Base-by-base conservation (phyloP, 2,797 vertebrate genomes). In the Esox masquinongy region DNA sequence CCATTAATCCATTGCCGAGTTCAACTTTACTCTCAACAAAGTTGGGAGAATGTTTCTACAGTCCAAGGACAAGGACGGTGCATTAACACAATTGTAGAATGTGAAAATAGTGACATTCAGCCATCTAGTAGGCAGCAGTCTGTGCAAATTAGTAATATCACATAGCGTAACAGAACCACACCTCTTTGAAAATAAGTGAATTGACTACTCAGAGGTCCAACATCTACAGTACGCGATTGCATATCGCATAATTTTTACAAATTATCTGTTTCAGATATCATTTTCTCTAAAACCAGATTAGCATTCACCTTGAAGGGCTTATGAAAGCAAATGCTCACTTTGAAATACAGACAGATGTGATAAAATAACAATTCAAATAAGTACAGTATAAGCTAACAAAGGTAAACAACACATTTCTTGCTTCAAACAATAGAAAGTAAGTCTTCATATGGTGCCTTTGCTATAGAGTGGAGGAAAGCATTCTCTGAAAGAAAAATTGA, bases 401-500 rank as follows among this genome's bases (percentile, higher is more conserved):
- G 66, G 12, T 39, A n/a, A 39, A 39, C 66, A 68, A 16, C 8
- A 68, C 17, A 68, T 36, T 17, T 39, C 17, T 34, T 43, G 19
- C 34, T 68, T 9, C 34, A 39, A 43, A 68, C 36, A 68, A 12
- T 19, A 76, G 50, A 70, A 70, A 67, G 79, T 50, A 7, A 29
- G 19, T 14, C 61, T 81, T 53, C 15, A 17, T 74, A 73, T 19
- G 7, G 15, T 67, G 29, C 49, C 50, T 31, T 26, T 29, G 49
- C 69, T 70, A 7, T 16, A 1, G n/a, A 59, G 22, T 7, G 43
- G 9, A 43, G 7, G n/a, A 22, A 64, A 24, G 15, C 12, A 43
- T 70, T 16, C 70, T 80, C 78, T 70, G 43, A 69, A 22, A 78
- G n/a, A 7, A 8, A 69, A 72, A 84, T 77, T 75, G 59, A 79